Percentiles rank a stretch among this genome's conserved stretches.
phyloP scores from a whole-genome alignment of 1,140 invertebrate genomes.

The Belonocnema kinseyi region DNA sequence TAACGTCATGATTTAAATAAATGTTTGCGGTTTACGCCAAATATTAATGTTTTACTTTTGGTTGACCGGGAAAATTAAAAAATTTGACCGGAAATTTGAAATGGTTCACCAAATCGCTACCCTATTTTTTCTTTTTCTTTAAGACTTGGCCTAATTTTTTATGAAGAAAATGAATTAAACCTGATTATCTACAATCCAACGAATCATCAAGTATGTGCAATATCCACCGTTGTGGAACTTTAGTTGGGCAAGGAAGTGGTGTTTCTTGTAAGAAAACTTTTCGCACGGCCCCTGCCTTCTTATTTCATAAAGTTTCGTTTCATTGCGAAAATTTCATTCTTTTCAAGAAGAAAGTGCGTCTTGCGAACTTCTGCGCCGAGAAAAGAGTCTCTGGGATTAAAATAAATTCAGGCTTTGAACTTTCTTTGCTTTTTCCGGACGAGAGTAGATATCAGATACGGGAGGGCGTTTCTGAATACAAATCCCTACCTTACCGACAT shows the following conservation, averaged over 20 bases:
- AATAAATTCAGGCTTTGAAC: not conserved
- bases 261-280: not conserved
- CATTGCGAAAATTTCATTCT: not conserved
- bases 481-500: too few species aligned
- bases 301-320: constrained; percentile 2
- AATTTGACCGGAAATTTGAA: too few species aligned
- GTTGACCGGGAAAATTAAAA: too few species aligned
- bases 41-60: too few species aligned
- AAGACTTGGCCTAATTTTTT: too few species aligned
- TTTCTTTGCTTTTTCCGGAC: too few species aligned
- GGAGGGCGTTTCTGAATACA: too few species aligned
- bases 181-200: not conserved
- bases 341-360: not conserved
- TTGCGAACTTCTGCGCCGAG: not conserved
- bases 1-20: too few species aligned
- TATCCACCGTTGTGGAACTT: not conserved
- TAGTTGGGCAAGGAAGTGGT: not conserved
- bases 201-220: not conserved
- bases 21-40: too few species aligned
- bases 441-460: too few species aligned
- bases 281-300: not conserved
- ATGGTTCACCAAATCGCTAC: too few species aligned
- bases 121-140: too few species aligned
- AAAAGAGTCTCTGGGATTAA: not conserved
- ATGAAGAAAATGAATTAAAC: not conserved